Conservation (phyloP, 2,888 invertebrate genomes). For the Acanthosepion pharaonis region DNA sequence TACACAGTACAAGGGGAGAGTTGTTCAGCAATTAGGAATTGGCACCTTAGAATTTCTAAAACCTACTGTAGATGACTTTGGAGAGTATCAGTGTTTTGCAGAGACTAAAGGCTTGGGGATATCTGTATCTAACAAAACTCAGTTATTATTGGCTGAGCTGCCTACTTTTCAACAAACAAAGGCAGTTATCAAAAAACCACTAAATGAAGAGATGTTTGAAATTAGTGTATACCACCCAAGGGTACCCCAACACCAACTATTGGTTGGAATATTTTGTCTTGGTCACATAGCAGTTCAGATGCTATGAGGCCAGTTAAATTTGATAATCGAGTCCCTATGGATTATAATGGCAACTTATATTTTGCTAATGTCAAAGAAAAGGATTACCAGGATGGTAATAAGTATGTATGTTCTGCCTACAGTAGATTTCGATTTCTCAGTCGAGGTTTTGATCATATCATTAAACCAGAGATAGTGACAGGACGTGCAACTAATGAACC, state of each 20-base stretch:
- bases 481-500: slow-evolving; percentile 44
- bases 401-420: slow-evolving; percentile 94
- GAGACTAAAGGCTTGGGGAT: slow-evolving; percentile 90
- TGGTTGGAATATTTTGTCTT: slow-evolving; percentile 53
- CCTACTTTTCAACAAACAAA: slow-evolving; percentile 49
- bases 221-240: slow-evolving; percentile 56
- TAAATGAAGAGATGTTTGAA: slow-evolving; percentile 50
- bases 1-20: slow-evolving; percentile 49
- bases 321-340: slow-evolving; percentile 91
- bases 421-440: slow-evolving; percentile 80
- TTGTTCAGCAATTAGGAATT: slow-evolving; percentile 49
- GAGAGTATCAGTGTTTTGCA: slow-evolving; percentile 95
- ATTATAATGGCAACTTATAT: slow-evolving; percentile 94
- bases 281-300: slow-evolving; percentile 77
- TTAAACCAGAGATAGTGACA: slow-evolving; percentile 49
- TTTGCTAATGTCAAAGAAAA: slow-evolving; percentile 92
- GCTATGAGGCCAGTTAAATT: slow-evolving; percentile 76
- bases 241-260: slow-evolving; percentile 76
- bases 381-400: slow-evolving; percentile 82
- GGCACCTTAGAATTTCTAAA: slow-evolving; percentile 59
- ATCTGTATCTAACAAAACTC: slow-evolving; percentile 95
- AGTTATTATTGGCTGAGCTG: slow-evolving; percentile 85
- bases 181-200: slow-evolving; percentile 43
- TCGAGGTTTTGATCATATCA: slow-evolving; percentile 53
- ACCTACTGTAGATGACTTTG: slow-evolving; percentile 83